Evolutionary conservation across 2,888 invertebrate genomes (phyloP).

Genomic region (Sminthurinus aureus): DNA sequence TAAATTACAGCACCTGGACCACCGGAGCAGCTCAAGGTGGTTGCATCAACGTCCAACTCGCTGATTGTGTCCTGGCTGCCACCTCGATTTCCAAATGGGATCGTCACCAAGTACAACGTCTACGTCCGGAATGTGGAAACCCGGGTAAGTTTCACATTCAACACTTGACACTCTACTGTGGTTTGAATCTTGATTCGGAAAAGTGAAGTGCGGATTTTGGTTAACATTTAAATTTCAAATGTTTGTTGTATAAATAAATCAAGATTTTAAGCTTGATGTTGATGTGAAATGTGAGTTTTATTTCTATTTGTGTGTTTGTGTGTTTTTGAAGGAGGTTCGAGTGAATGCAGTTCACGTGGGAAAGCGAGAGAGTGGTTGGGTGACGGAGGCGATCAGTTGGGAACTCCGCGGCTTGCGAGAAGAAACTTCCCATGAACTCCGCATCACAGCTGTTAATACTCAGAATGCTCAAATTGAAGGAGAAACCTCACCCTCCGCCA

Average conservation of each 20-base stretch:
- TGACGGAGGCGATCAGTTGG: constrained; percentile 33
- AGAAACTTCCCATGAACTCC: constrained; percentile 30
- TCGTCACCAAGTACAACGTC: constrained; percentile 63
- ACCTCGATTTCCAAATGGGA: constrained; percentile 63
- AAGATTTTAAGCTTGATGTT: neutral
- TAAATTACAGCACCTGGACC: constrained; percentile 62
- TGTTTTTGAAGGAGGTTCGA: constrained; percentile 19
- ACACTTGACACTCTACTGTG: too few relatives aligned
- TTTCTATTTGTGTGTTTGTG: neutral
- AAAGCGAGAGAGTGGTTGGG: constrained; percentile 27
- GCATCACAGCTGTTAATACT: constrained; percentile 37
- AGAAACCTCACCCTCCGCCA: constrained; percentile 42
- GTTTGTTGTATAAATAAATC: neutral
- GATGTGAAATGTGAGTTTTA: neutral
- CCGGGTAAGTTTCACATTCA: constrained; percentile 16
- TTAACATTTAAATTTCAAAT: too few relatives aligned
- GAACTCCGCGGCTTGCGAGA: constrained; percentile 32
- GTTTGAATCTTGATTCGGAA: too few relatives aligned
- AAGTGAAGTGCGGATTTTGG: too few relatives aligned
- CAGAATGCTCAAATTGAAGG: constrained; percentile 41
- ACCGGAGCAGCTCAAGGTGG: constrained; percentile 63
- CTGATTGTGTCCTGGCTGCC: constrained; percentile 64
- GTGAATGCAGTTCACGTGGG: constrained; percentile 35
- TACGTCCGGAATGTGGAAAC: constrained; percentile 54
- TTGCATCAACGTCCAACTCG: constrained; percentile 62